Percentiles rank a stretch among this genome's conserved stretches.
phyloP scores from a whole-genome alignment of 2,797 vertebrate species.

The Typhlichthys subterraneus region DNA sequence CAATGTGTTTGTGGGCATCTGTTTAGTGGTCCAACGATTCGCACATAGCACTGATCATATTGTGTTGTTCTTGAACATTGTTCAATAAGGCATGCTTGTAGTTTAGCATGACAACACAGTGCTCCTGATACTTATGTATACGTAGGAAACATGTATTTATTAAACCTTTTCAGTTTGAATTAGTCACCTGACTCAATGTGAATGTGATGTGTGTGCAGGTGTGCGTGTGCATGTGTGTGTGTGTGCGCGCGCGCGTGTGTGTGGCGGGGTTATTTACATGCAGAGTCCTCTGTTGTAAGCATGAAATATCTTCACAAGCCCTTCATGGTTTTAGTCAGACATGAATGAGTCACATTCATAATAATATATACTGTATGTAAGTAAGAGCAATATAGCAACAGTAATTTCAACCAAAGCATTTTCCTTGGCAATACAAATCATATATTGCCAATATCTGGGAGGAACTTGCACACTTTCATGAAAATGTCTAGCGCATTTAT shows the following conservation, averaged over 20 bases:
- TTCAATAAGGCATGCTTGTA: no score
- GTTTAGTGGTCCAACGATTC: no score
- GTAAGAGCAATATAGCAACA: conserved; percentile 51
- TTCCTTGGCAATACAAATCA: conserved; percentile 3
- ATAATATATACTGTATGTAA: conserved; percentile 33
- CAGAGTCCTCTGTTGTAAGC: conserved; percentile 59
- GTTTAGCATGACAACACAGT: no score
- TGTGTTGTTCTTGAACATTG: no score
- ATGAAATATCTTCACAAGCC: conserved; percentile 48
- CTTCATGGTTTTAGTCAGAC: conserved; percentile 49
- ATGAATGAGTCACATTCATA: conserved; percentile 49
- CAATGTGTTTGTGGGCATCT: neutral
- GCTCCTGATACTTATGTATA: no score
- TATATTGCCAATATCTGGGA: neutral
- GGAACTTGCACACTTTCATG: neutral
- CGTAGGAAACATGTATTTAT: no score
- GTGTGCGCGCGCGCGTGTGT: conserved; percentile 35
- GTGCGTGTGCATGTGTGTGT: no score
- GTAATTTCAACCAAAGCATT: conserved; percentile 5
- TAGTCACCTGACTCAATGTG: no score
- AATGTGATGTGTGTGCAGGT: neutral
- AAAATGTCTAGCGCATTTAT: neutral
- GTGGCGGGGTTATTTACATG: conserved; percentile 58
- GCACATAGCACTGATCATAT: no score
- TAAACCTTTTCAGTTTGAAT: no score